Base-by-base conservation (phyloP, 2,113 vertebrate species). In the Sinocyclocheilus anophthalmus region DNA sequence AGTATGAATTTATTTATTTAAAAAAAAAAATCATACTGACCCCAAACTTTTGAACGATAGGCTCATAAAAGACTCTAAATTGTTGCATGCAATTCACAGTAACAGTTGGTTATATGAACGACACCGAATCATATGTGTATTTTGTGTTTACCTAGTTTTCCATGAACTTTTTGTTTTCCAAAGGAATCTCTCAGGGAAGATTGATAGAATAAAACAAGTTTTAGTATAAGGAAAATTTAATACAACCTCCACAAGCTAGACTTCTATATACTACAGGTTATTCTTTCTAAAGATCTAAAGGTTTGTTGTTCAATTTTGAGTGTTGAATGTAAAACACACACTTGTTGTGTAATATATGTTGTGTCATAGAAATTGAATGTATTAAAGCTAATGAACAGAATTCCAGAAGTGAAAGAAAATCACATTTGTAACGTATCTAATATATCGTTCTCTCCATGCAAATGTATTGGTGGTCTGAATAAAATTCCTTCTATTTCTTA, bases 301-400 rank as follows among this genome's bases (percentile, higher is more conserved):
- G 48, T 50, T 50, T 26, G 1, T 42, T 7, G 0, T 50, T 3
- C 48, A 50, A 50, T 3, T 39, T n/a, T 45, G 22, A 65, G 42
- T 9, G 26, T 11, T 45, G 37, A 81, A 81, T 65, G 77, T 61
- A 61, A 79, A n/a, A 61, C 20, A 42, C 53, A 39, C 57, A 50
- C 48, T 39, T 79, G 76, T 77, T 83, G 4, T 84, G 13, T 57
- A 9, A 37, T 33, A 83, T 26, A 59, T 48, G 18, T n/a, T 76
- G 48, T 50, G 48, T 50, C 24, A 26, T 42, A 20, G n/a, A 61
- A 84, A 67, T 24, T 67, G 39, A 48, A 84, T 76, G 55, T 84
- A 67, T 48, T 61, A 65, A 42, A 42, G 8, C 42, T 7, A 42
- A 76, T 48, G 53, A 84, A 73, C 24, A 59, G 3, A 39, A 76